phyloP scores from a whole-genome alignment of 2,797 vertebrate species.

The Yasuhikotakia modesta region DNA sequence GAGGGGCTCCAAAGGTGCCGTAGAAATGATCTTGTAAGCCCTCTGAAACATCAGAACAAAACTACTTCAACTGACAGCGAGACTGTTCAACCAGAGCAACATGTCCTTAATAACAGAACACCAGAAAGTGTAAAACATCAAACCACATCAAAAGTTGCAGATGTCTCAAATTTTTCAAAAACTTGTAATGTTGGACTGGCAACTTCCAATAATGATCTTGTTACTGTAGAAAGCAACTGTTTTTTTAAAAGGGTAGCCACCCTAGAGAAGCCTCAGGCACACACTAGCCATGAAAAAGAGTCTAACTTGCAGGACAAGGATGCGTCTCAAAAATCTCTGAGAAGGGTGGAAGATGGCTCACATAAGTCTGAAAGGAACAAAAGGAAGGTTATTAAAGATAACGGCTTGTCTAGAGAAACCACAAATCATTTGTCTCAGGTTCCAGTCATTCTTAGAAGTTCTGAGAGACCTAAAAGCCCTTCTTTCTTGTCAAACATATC shows the following conservation, averaged over 20 bases:
- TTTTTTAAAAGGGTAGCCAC: constrained; percentile 56
- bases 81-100: constrained; percentile 37
- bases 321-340: background rate
- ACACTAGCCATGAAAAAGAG: constrained; percentile 62
- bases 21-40: constrained; percentile 45
- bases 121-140: constrained; percentile 52
- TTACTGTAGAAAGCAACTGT: constrained; percentile 45
- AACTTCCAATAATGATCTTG: background rate
- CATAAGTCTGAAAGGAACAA: constrained; percentile 70
- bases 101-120: constrained; percentile 50
- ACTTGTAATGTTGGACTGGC: background rate
- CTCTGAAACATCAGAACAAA: constrained; percentile 42
- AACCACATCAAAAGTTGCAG: background rate
- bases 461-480: constrained; percentile 69
- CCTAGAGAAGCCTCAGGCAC: constrained; percentile 36
- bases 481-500: constrained; percentile 40
- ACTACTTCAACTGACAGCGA: constrained; percentile 15
- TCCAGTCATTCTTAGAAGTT: constrained; percentile 69
- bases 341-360: background rate
- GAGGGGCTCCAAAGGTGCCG: constrained; percentile 45
- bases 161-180: background rate
- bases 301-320: constrained; percentile 55
- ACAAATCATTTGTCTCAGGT: constrained; percentile 54
- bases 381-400: constrained; percentile 70
- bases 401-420: constrained; percentile 59